Percentiles rank a stretch among this genome's conserved stretches.
Evolutionary conservation across 2,797 vertebrate genomes (phyloP).

Genomic region (Coregonus ussuriensis): DNA sequence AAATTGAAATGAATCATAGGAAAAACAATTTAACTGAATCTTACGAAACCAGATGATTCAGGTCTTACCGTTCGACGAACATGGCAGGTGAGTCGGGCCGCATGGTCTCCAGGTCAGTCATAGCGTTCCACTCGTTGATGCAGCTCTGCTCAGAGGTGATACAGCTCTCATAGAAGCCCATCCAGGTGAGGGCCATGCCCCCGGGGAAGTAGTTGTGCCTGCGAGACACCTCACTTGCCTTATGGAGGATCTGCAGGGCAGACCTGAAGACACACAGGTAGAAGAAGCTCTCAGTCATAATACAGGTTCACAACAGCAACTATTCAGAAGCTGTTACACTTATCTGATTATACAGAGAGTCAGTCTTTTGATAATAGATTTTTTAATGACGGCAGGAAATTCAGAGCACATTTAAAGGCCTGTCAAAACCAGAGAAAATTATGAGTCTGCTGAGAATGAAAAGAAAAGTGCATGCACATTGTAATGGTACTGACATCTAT

Average conservation of each 20-base stretch:
- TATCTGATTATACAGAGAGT: neutral
- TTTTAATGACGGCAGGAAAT: neutral
- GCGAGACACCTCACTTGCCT: conserved; percentile 90
- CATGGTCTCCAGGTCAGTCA: conserved; percentile 92
- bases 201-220: conserved; percentile 94
- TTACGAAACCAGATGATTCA: neutral
- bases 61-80: conserved; percentile 88
- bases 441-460: neutral
- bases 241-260: conserved; percentile 94
- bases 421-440: neutral
- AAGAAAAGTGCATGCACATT: neutral
- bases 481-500: neutral
- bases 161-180: conserved; percentile 93
- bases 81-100: conserved; percentile 89
- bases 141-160: conserved; percentile 93
- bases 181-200: conserved; percentile 91
- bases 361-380: neutral
- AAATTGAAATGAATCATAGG: neutral
- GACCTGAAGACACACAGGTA: conserved; percentile 77
- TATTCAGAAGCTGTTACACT: neutral
- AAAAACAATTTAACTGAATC: neutral
- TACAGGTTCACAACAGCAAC: neutral
- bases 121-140: conserved; percentile 96
- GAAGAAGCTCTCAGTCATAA: neutral
- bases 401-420: neutral